A percentile compares a stretch with the other conserved stretches of the same genome.
Evolutionary conservation across 2,888 invertebrate species (phyloP).

Genomic region (Prosopocoilus inquinatus): DNA sequence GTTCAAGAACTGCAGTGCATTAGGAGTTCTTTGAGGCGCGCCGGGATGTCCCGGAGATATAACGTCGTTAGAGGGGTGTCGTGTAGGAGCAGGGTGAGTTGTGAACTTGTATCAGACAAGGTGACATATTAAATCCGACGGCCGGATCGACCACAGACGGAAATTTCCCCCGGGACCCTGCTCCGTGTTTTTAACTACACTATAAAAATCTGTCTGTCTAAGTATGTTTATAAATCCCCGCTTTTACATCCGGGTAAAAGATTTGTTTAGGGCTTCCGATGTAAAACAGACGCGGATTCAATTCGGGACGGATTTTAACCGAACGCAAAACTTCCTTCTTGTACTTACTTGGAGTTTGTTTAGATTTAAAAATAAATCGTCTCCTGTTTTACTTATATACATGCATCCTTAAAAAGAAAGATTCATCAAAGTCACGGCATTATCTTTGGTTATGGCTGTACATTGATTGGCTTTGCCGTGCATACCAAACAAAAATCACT

Average conservation of each 20-base stretch:
- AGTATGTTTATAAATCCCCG: slow-evolving; percentile 30
- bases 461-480: too few species aligned
- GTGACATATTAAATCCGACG: slow-evolving; percentile 39
- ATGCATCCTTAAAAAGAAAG: too few species aligned
- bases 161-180: slow-evolving; percentile 34
- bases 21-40: slow-evolving; percentile 1
- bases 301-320: slow-evolving; percentile 6
- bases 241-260: slow-evolving; percentile 25
- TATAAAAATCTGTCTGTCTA: slow-evolving; percentile 29
- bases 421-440: too few species aligned
- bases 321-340: too few species aligned
- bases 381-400: too few species aligned
- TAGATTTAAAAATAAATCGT: too few species aligned
- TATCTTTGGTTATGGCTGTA: too few species aligned
- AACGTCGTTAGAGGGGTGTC: slow-evolving; percentile 21
- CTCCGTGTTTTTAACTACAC: slow-evolving; percentile 29
- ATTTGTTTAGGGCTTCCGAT: slow-evolving; percentile 13
- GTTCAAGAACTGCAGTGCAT: not conserved
- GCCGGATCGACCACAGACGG: slow-evolving; percentile 35
- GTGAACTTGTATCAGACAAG: slow-evolving; percentile 31
- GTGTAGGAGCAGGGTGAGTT: slow-evolving; percentile 19
- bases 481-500: too few species aligned
- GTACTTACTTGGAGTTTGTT: too few species aligned
- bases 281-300: slow-evolving; percentile 23
- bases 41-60: slow-evolving; percentile 17